Evolutionary conservation across 2,113 vertebrate species (phyloP).

Genomic region (Sialia sialis): DNA sequence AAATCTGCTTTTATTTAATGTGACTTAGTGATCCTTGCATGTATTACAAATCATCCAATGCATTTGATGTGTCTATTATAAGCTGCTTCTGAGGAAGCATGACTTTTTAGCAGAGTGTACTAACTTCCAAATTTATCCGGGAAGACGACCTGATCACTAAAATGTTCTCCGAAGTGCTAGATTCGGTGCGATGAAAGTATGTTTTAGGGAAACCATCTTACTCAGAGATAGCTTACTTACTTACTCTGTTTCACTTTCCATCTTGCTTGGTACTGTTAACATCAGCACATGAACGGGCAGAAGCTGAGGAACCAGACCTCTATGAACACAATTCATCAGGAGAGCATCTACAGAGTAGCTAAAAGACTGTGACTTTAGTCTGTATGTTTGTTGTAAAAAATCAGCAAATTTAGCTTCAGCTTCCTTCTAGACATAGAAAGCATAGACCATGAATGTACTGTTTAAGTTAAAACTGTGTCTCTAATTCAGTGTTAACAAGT

Average conservation of each 20-base stretch:
- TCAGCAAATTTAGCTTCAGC: not conserved
- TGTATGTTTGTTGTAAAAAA: not conserved
- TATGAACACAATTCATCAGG: not conserved
- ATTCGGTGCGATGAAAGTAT: not conserved
- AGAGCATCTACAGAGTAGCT: not conserved
- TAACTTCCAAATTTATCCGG: not conserved
- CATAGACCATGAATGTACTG: not conserved
- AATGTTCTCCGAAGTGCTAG: not conserved
- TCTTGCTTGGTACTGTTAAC: not conserved
- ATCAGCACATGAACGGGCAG: not conserved
- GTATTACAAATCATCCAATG: not conserved
- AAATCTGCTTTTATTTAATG: conserved; percentile 55
- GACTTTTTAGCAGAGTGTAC: not conserved
- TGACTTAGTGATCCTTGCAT: conserved; percentile 16
- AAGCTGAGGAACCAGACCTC: not conserved
- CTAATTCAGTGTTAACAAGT: not conserved
- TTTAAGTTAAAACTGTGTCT: not conserved
- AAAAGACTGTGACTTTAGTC: not conserved
- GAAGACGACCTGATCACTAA: not conserved
- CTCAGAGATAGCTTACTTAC: not conserved
- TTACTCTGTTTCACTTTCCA: not conserved
- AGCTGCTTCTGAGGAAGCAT: not conserved
- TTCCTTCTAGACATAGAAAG: not conserved
- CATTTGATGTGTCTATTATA: not conserved
- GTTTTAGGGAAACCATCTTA: not conserved